Evolutionary conservation across 2,888 invertebrate genomes (phyloP), one percentile per base, ranked within the genome.

Genomic region (Oscheius sp.): DNA sequence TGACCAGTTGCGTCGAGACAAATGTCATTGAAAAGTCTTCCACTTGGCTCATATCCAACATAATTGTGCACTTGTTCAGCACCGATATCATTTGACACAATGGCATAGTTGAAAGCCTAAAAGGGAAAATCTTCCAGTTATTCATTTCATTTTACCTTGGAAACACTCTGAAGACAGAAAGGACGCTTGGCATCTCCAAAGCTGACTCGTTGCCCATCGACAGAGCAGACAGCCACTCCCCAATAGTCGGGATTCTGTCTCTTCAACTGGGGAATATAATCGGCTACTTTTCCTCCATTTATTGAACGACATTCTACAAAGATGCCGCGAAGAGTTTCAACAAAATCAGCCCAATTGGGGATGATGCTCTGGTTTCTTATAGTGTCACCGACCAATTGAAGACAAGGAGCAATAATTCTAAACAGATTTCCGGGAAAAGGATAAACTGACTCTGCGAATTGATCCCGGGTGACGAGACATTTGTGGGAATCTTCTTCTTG

Each of bases 31-130:
- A 97, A 98, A 90, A 95, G 94, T 77, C 95, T 91, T 2, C 98
- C 98, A 88, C 95, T 95, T 7, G 98, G 97, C 91, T 98, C 98
- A 84, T 96, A 96, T 74, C 97, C 98, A 78, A 98, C 93, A 89
- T 94, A 96, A 85, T 93, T 92, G 90, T 98, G 97, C 16, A 96
- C 95, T 29, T 93, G 92, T 86, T 95, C 94, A 68, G 94, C 93
- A 0, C 95, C 87, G 45, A 87, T 76, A 68, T 87, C 86, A 29
- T 86, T 86, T 77, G 97, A 91, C 49, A 95, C 96, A 89, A 98
- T 94, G 1, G 94, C 96, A 89, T 98, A 98, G 74, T 94, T 96
- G 84, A 98, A 90, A 0, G 97, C 96, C 90, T 97, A 96, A 58
- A 72, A 53, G n/a, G n/a, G n/a, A n/a, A n/a, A n/a, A n/a, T n/a